Conservation (phyloP, 2,888 invertebrate species). For the Cordylochernes scorpioides region DNA sequence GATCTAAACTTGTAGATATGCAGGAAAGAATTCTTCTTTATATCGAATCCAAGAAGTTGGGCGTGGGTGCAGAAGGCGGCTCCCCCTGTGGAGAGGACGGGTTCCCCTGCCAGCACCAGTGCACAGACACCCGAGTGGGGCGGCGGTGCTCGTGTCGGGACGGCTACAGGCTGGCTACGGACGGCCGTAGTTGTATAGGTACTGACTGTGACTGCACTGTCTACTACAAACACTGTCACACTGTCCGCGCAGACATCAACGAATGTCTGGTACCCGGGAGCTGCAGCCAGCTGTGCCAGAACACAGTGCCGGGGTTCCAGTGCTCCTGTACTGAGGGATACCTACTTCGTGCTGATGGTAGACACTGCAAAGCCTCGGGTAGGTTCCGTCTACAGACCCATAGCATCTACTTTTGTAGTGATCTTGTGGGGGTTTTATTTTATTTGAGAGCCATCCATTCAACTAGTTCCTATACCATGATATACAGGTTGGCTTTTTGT, state of each 20-base stretch:
- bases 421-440: background rate
- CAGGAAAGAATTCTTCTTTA: slow-evolving; percentile 3
- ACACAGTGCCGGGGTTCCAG: slow-evolving; percentile 48
- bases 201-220: too few species aligned
- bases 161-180: slow-evolving; percentile 40
- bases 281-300: slow-evolving; percentile 62
- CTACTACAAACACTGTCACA: too few species aligned
- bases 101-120: slow-evolving; percentile 35
- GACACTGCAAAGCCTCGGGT: slow-evolving; percentile 61
- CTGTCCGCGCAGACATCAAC: slow-evolving; percentile 42
- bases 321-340: slow-evolving; percentile 65
- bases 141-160: slow-evolving; percentile 40
- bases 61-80: slow-evolving; percentile 11
- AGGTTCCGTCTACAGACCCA: too few species aligned
- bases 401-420: too few species aligned
- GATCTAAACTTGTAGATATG: too few species aligned
- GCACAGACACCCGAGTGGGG: slow-evolving; percentile 21
- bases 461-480: too few species aligned
- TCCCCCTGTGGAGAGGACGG: slow-evolving; percentile 17
- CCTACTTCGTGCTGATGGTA: slow-evolving; percentile 45
- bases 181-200: slow-evolving; percentile 39
- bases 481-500: too few species aligned
- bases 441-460: too few species aligned
- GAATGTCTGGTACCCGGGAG: slow-evolving; percentile 50
- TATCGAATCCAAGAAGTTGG: slow-evolving; percentile 15